phyloP scores from a whole-genome alignment of 2,888 invertebrate genomes.

The Cylloceria caligata region DNA sequence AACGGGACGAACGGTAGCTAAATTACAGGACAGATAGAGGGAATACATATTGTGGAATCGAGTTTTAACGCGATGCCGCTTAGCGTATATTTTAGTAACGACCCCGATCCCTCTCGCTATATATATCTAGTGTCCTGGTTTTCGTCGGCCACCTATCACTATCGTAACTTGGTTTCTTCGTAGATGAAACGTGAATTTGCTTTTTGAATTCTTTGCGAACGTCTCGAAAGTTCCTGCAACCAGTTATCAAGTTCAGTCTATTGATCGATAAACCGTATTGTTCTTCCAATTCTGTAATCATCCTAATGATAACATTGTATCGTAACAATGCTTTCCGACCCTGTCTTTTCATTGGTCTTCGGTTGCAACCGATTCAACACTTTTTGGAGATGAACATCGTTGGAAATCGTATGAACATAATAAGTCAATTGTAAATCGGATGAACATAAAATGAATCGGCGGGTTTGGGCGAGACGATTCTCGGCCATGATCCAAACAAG shows the following conservation, averaged over 20 bases:
- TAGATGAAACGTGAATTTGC: not conserved
- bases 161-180: conserved; percentile 51
- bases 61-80: conserved; percentile 79
- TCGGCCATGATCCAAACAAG: too few relatives aligned
- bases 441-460: too few relatives aligned
- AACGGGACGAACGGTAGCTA: not conserved
- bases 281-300: not conserved
- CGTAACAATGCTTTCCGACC: not conserved
- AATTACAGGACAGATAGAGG: conserved; percentile 9
- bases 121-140: conserved; percentile 83
- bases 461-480: too few relatives aligned
- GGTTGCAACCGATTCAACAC: too few relatives aligned
- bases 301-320: conserved; percentile 1
- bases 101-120: conserved; percentile 83
- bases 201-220: conserved; percentile 16
- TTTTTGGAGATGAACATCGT: too few relatives aligned
- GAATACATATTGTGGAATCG: conserved; percentile 79
- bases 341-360: too few relatives aligned
- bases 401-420: too few relatives aligned
- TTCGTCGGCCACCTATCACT: conserved; percentile 65
- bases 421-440: too few relatives aligned
- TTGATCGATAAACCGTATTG: too few relatives aligned
- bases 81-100: conserved; percentile 84
- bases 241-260: too few relatives aligned
- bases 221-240: not conserved